phyloP scores from a whole-genome alignment of 2,888 invertebrate species.

The Oligia fasciuncula region DNA sequence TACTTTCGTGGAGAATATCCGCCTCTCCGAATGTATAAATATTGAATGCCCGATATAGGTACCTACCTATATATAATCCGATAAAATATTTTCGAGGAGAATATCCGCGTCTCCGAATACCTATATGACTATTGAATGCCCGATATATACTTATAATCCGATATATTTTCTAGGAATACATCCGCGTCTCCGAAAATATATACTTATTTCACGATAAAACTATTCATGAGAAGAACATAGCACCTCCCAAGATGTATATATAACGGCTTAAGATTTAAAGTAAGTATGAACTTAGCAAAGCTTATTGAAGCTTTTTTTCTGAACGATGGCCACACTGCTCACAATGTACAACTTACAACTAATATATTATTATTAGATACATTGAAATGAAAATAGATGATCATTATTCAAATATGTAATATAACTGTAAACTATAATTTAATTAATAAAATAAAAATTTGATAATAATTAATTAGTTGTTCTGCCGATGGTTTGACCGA shows the following conservation, averaged over 20 bases:
- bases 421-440: background rate
- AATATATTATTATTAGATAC: background rate
- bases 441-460: background rate
- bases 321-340: background rate
- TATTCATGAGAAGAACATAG: constrained; percentile 1
- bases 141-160: background rate
- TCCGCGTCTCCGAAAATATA: background rate
- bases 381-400: constrained; percentile 28
- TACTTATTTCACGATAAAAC: background rate
- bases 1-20: background rate
- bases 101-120: background rate
- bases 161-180: background rate
- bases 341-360: constrained; percentile 10
- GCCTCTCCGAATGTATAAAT: background rate
- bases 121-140: background rate
- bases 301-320: background rate
- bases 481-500: constrained; percentile 9
- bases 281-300: background rate
- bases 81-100: background rate
- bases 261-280: background rate
- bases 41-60: background rate
- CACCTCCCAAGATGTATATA: background rate
- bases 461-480: constrained; percentile 21
- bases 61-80: background rate
- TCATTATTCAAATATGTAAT: background rate